Evolutionary conservation across 64 coral and sea anemone genomes (phyloP).

Genomic region (Hydrozoanthus tunicans): DNA sequence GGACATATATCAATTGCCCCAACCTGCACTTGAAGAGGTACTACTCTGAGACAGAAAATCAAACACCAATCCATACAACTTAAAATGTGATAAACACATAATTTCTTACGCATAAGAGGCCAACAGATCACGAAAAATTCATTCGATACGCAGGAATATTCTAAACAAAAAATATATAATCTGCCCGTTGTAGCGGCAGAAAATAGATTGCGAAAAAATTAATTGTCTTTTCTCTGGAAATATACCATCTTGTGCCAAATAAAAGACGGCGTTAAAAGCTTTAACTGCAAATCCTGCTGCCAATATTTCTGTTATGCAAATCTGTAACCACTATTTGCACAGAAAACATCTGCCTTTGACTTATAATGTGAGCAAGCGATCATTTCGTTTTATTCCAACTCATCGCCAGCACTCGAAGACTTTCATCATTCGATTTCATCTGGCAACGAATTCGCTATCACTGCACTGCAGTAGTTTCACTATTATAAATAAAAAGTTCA

Average conservation of each 20-base stretch:
- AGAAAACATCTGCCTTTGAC: constrained; percentile 53
- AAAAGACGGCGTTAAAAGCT: not conserved
- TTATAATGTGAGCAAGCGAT: constrained; percentile 27
- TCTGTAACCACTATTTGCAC: constrained; percentile 34
- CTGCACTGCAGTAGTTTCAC: not conserved
- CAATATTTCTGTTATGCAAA: constrained; percentile 61
- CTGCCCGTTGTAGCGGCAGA: not conserved
- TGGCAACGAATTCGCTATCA: constrained; percentile 23
- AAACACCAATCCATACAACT: constrained; percentile 36
- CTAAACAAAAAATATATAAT: not conserved
- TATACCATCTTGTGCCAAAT: not conserved
- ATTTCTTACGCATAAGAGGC: constrained; percentile 26
- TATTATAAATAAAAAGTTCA: constrained; percentile 12
- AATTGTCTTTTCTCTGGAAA: not conserved
- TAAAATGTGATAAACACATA: constrained; percentile 28
- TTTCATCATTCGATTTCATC: not conserved
- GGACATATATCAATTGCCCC: constrained; percentile 32
- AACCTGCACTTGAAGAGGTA: constrained; percentile 30
- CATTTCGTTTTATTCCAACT: not conserved
- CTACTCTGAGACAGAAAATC: constrained; percentile 6
- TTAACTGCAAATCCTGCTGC: not conserved
- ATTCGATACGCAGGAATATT: not conserved
- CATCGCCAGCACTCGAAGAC: not conserved
- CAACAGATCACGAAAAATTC: not conserved
- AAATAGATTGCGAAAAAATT: not conserved